phyloP scores from a whole-genome alignment of 2,113 vertebrate species.

The Ceuthmochares aereus region DNA sequence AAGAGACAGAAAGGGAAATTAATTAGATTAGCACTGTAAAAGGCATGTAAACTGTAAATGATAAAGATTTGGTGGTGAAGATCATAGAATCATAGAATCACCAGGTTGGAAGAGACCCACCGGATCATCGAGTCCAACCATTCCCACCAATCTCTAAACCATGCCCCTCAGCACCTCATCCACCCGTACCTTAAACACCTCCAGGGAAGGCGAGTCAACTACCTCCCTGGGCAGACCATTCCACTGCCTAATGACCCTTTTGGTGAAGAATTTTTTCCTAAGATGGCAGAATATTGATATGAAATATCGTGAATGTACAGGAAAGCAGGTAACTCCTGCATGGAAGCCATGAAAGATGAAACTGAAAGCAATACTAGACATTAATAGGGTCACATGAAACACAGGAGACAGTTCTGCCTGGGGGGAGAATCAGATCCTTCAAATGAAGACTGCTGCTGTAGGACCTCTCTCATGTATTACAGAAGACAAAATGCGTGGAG shows the following conservation, averaged over 20 bases:
- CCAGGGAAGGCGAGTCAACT: too few relatives aligned
- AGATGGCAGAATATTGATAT: not conserved
- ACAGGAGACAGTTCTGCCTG: not conserved
- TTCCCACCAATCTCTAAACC: too few relatives aligned
- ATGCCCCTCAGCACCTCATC: too few relatives aligned
- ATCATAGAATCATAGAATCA: too few relatives aligned
- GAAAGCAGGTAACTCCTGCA: not conserved
- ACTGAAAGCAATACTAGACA: not conserved
- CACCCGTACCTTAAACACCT: too few relatives aligned
- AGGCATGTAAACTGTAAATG: not conserved
- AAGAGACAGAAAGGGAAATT: not conserved
- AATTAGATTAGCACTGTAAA: not conserved
- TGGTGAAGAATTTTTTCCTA: too few relatives aligned
- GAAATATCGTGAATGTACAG: not conserved
- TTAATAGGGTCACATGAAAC: not conserved
- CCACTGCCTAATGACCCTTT: too few relatives aligned
- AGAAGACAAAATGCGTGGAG: not conserved
- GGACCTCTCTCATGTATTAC: not conserved
- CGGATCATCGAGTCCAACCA: too few relatives aligned
- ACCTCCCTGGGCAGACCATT: too few relatives aligned
- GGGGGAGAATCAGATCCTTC: not conserved
- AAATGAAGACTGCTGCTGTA: not conserved
- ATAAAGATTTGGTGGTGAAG: not conserved
- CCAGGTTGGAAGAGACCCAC: too few relatives aligned
- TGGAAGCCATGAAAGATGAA: not conserved